phyloP scores from a whole-genome alignment of 2,113 vertebrate species.

The Saccopteryx leptura region DNA sequence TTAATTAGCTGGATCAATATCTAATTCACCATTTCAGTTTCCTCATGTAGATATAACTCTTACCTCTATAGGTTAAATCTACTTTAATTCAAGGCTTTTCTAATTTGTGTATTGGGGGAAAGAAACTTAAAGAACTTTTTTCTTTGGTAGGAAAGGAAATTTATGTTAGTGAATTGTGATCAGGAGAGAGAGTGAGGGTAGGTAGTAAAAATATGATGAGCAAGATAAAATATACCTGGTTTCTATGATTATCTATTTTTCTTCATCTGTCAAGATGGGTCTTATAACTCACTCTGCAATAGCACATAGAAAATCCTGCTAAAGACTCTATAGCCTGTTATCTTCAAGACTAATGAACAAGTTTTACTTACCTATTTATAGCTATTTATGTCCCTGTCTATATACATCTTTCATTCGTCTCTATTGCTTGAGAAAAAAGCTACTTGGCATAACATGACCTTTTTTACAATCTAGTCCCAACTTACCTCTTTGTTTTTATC shows the following conservation, averaged over 20 bases:
- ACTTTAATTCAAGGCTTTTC: background rate
- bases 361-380: slow-evolving; percentile 29
- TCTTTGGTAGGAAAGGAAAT: background rate
- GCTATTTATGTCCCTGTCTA: background rate
- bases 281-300: background rate
- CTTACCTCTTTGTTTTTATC: background rate
- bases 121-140: background rate
- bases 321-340: background rate
- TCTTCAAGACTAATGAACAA: slow-evolving; percentile 3
- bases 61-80: background rate
- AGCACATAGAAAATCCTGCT: background rate
- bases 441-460: background rate
- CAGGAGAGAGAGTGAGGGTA: background rate
- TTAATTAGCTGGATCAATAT: background rate
- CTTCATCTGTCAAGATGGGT: background rate
- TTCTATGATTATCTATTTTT: background rate
- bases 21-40: background rate
- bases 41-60: background rate
- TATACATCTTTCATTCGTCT: background rate
- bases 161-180: background rate
- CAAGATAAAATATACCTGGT: background rate
- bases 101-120: background rate
- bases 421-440: background rate
- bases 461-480: background rate
- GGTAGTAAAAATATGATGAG: background rate